Evolutionary conservation across 2,797 vertebrate species (phyloP).

Genomic region (Xerus rutilus): DNA sequence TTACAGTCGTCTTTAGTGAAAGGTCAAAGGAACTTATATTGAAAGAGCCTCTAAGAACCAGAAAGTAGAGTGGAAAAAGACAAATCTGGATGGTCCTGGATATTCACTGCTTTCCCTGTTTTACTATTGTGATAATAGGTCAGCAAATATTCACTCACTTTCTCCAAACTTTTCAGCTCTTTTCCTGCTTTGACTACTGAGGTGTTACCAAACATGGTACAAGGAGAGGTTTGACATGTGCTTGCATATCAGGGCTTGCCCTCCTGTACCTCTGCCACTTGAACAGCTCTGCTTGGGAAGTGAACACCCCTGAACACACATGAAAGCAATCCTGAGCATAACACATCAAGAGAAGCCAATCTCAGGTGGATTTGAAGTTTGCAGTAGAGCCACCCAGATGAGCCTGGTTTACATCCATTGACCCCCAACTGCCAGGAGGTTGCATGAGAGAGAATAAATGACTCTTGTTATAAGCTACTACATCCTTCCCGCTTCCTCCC

Average conservation of each 20-base stretch:
- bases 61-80: slow-evolving; percentile 10
- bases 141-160: neutral
- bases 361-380: neutral
- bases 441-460: neutral
- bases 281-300: neutral
- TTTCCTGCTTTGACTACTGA: neutral
- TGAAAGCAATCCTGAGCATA: slow-evolving; percentile 1
- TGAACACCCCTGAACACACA: neutral
- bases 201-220: neutral
- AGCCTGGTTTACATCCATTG: neutral
- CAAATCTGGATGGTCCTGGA: neutral
- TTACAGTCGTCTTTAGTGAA: slow-evolving; percentile 38
- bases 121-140: neutral
- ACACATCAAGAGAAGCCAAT: too few species aligned
- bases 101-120: neutral
- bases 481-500: too few species aligned
- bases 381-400: neutral
- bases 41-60: neutral
- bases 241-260: neutral
- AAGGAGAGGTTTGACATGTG: neutral
- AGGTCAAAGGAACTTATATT: neutral
- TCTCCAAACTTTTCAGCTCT: neutral
- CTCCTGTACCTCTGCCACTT: neutral
- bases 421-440: neutral
- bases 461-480: neutral